phyloP scores from a whole-genome alignment of 2,113 vertebrate genomes.

The Lampris megalopsis region DNA sequence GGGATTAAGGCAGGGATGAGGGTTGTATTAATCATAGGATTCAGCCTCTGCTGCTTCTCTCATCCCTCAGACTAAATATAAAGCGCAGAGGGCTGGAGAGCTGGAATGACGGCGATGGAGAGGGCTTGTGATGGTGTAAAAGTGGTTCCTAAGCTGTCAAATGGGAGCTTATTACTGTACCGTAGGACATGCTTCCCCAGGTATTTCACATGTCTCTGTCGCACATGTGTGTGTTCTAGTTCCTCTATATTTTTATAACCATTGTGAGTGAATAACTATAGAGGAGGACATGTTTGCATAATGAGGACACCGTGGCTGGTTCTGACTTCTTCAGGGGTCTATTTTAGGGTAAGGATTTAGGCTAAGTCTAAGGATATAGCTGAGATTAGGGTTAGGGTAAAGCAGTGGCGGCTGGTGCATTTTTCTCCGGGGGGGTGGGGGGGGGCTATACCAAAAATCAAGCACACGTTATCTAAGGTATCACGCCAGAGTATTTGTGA shows the following conservation, averaged over 20 bases:
- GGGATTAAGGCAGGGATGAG: slow-evolving; percentile 71
- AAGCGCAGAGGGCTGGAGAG: slow-evolving; percentile 11
- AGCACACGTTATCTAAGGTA: too few relatives aligned
- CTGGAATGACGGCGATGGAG: slow-evolving; percentile 19
- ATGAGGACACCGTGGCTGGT: too few relatives aligned
- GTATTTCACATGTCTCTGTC: slow-evolving; percentile 14
- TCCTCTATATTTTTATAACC: slow-evolving; percentile 7
- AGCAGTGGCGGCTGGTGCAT: too few relatives aligned
- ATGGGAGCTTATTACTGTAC: slow-evolving; percentile 53
- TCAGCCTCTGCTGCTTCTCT: slow-evolving; percentile 54
- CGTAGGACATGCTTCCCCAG: slow-evolving; percentile 37
- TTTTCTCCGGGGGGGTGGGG: too few relatives aligned
- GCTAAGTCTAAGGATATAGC: too few relatives aligned
- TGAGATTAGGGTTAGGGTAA: too few relatives aligned
- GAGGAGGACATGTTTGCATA: too few relatives aligned
- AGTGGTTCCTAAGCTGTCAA: slow-evolving; percentile 67
- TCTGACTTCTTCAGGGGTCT: too few relatives aligned
- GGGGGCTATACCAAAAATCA: too few relatives aligned
- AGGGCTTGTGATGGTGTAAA: slow-evolving; percentile 52
- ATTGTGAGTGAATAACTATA: not conserved
- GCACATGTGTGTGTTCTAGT: slow-evolving; percentile 10
- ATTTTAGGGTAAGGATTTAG: too few relatives aligned
- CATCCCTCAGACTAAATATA: slow-evolving; percentile 64
- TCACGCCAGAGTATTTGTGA: too few relatives aligned
- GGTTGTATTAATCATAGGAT: slow-evolving; percentile 69